Conservation (phyloP, 2,113 vertebrate genomes). For the Amblyopsis rosae region DNA sequence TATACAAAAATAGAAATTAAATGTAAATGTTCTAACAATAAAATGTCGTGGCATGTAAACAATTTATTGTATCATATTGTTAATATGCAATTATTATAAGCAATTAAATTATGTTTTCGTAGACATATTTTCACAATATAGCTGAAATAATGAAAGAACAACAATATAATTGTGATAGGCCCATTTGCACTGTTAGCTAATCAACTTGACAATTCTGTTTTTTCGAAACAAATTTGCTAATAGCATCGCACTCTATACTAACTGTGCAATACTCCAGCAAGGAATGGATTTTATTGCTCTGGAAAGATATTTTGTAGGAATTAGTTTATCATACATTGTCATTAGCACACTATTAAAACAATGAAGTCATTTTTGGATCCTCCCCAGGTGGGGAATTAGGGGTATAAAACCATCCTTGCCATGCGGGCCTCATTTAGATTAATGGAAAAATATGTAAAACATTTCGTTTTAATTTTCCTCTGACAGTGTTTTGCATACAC, state of each 20-base stretch:
- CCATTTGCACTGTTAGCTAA: slow-evolving; percentile 34
- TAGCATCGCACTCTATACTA: slow-evolving; percentile 49
- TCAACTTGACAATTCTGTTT: slow-evolving; percentile 37
- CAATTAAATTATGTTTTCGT: too few species aligned
- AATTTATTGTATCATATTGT: too few species aligned
- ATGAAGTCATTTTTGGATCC: slow-evolving; percentile 86
- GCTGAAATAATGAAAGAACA: slow-evolving; percentile 35
- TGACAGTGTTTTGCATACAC: slow-evolving; percentile 81
- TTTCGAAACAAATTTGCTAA: slow-evolving; percentile 35
- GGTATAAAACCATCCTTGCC: slow-evolving; percentile 86
- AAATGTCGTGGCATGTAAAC: too few species aligned
- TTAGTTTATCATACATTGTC: slow-evolving; percentile 83
- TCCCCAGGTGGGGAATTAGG: slow-evolving; percentile 83
- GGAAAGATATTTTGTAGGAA: slow-evolving; percentile 79
- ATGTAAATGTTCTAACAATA: too few species aligned
- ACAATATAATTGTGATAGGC: slow-evolving; percentile 31
- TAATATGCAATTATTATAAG: too few species aligned
- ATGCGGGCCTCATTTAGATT: slow-evolving; percentile 89
- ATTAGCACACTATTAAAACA: slow-evolving; percentile 87
- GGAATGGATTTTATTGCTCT: slow-evolving; percentile 74
- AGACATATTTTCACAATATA: slow-evolving; percentile 3
- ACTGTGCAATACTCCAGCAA: slow-evolving; percentile 67
- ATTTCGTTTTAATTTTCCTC: slow-evolving; percentile 85
- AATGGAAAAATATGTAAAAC: slow-evolving; percentile 93
- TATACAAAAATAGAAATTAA: too few species aligned